Percentiles rank a stretch among this genome's conserved stretches.
Evolutionary conservation across 1,140 invertebrate species (phyloP).

Genomic region (Potamilus streckersoni): DNA sequence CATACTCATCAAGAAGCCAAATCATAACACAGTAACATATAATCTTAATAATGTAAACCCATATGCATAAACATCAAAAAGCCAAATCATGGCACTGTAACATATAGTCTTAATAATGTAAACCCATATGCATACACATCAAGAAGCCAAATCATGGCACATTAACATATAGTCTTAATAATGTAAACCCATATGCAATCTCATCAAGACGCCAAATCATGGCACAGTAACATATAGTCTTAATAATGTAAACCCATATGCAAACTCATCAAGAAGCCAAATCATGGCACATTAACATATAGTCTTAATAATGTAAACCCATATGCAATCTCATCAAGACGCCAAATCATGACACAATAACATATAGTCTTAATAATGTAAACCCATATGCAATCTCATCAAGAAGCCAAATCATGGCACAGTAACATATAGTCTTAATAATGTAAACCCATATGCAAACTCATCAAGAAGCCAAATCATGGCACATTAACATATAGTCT

Average conservation of each 20-base stretch:
- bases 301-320: not conserved
- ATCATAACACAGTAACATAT: not conserved
- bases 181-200: too few species aligned
- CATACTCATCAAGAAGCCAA: not conserved
- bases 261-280: too few species aligned
- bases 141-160: constrained; percentile 26
- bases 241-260: too few species aligned
- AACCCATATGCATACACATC: too few species aligned
- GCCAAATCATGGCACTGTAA: not conserved
- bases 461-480: not conserved
- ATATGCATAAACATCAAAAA: not conserved
- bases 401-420: constrained; percentile 26
- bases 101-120: not conserved
- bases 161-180: not conserved
- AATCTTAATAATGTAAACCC: not conserved
- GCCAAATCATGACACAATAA: not conserved
- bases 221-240: not conserved
- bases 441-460: too few species aligned
- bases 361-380: not conserved
- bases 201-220: not conserved
- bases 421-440: not conserved
- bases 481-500: not conserved
- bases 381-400: too few species aligned
- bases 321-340: not conserved
- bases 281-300: constrained; percentile 12